A percentile compares a stretch with the other conserved stretches of the same genome.
These are phyloP conservation scores for Lonchura striata DNA, from an alignment of 2,113 vertebrate species.

Conservation along the genomic window DNA sequence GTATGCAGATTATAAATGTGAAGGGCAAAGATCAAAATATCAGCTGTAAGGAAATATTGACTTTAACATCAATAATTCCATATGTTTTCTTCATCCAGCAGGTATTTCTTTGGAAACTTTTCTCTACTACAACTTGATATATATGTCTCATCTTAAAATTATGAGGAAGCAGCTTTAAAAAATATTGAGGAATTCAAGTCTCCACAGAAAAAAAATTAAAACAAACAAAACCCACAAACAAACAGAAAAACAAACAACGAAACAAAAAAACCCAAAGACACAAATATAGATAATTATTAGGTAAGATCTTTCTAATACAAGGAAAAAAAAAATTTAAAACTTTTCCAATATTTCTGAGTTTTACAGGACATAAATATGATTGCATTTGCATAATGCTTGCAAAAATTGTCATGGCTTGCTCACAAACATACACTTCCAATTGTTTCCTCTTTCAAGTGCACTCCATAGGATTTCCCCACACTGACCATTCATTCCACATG, in stretches of 20 bases:
- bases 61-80: neutral
- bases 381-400: neutral
- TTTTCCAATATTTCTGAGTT: neutral
- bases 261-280: neutral
- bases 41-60: neutral
- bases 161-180: neutral
- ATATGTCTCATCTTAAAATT: neutral
- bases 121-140: neutral
- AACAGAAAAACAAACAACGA: neutral
- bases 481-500: neutral
- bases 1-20: neutral
- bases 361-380: neutral
- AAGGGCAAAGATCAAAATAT: neutral
- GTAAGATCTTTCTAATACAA: neutral
- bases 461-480: rapidly evolving
- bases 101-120: neutral
- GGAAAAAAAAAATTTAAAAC: neutral
- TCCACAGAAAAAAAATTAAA: neutral
- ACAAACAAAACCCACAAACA: neutral
- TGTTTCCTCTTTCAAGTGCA: neutral
- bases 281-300: neutral
- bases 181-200: neutral
- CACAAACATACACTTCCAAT: neutral
- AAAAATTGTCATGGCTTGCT: neutral
- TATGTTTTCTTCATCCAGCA: neutral